These are phyloP conservation scores for Mystacides longicornis DNA, from an alignment of 2,888 invertebrate species.

Conservation along the genomic window DNA sequence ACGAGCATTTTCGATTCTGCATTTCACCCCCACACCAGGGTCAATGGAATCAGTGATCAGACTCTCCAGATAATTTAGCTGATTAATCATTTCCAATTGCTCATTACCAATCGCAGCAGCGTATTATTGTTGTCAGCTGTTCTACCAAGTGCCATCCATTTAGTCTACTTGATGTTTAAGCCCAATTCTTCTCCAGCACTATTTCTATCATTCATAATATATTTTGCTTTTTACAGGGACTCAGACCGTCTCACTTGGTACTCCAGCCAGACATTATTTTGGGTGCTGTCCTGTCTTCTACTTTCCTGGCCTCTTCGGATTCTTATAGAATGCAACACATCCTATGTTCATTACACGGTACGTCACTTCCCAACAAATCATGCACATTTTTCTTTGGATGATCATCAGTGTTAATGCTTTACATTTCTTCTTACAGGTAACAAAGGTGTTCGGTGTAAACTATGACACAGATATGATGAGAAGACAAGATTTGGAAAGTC, in stretches of 20 bases:
- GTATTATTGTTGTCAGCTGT: too few species aligned
- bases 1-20: too few species aligned
- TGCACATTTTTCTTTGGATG: background rate
- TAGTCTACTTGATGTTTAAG: too few species aligned
- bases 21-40: too few species aligned
- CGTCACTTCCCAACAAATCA: slow-evolving; percentile 16
- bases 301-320: slow-evolving; percentile 79
- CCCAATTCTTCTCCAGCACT: too few species aligned
- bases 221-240: slow-evolving; percentile 38
- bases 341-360: slow-evolving; percentile 74
- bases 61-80: too few species aligned
- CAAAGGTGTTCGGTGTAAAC: slow-evolving; percentile 71
- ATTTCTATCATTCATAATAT: too few species aligned
- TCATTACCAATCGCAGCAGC: too few species aligned
- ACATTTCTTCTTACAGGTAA: slow-evolving; percentile 45
- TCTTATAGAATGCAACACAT: slow-evolving; percentile 72
- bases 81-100: too few species aligned
- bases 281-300: slow-evolving; percentile 64
- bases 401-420: background rate
- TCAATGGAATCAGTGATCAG: too few species aligned
- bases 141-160: too few species aligned
- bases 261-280: slow-evolving; percentile 63
- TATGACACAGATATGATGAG: slow-evolving; percentile 51
- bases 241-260: slow-evolving; percentile 55
- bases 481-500: slow-evolving; percentile 44